phyloP scores from a whole-genome alignment of 2,888 invertebrate genomes.

The Azorinus chamasolen region DNA sequence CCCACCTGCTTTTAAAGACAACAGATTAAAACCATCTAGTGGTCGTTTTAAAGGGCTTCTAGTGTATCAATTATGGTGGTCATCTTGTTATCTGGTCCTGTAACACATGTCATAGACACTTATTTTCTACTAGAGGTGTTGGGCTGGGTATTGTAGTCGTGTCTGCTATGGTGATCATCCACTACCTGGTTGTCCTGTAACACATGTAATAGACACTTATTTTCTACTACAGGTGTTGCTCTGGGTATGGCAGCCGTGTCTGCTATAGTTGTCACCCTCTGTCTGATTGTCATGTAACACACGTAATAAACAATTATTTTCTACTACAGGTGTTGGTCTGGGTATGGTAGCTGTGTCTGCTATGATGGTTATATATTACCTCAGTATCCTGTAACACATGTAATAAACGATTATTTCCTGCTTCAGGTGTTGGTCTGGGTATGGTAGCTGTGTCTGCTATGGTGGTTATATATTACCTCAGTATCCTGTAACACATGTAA shows the following conservation, averaged over 20 bases:
- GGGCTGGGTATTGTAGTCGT: constrained; percentile 78
- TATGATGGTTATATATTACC: constrained; percentile 79
- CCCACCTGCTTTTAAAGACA: no score
- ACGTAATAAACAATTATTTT: background rate
- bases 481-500: constrained; percentile 7
- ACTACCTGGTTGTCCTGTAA: constrained; percentile 57
- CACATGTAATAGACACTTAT: background rate
- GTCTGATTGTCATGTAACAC: no score
- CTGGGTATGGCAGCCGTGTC: no score
- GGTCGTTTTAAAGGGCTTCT: no score
- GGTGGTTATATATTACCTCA: constrained; percentile 74
- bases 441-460: constrained; percentile 77
- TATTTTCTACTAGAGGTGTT: constrained; percentile 51
- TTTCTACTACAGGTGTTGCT: background rate
- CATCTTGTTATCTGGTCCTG: constrained; percentile 70
- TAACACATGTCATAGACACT: no score
- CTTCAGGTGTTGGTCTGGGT: constrained; percentile 73
- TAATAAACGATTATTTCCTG: background rate
- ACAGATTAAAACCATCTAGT: no score
- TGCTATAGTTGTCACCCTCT: no score
- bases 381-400: constrained; percentile 67
- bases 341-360: constrained; percentile 77
- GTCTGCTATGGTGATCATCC: constrained; percentile 75
- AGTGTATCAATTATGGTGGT: constrained; percentile 74
- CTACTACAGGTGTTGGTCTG: constrained; percentile 68